These are phyloP conservation scores for Thunnus maccoyii DNA, from an alignment of 2,113 vertebrate species.

Conservation along the genomic window DNA sequence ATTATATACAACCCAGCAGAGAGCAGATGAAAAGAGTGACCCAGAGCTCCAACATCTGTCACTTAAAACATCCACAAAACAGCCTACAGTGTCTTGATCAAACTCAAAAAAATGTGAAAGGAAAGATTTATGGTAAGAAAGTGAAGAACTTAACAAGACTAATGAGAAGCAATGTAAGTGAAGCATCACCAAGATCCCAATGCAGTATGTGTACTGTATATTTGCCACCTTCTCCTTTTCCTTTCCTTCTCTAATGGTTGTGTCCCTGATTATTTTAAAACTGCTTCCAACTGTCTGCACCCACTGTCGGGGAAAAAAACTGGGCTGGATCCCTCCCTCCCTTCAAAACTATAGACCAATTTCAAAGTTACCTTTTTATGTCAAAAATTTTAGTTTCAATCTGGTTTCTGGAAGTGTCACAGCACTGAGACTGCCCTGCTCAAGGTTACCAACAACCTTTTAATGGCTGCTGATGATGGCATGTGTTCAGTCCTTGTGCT, in stretches of 20 bases:
- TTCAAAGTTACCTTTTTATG: too few relatives aligned
- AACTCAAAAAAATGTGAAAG: neutral
- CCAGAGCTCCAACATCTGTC: slow-evolving; percentile 6
- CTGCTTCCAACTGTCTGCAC: too few relatives aligned
- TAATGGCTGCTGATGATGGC: too few relatives aligned
- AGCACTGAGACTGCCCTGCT: neutral
- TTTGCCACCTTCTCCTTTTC: neutral
- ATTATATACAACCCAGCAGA: neutral
- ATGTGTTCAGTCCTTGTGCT: too few relatives aligned
- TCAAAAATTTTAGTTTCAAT: too few relatives aligned
- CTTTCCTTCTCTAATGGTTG: too few relatives aligned
- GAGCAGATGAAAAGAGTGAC: slow-evolving; percentile 13
- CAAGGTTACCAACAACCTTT: too few relatives aligned
- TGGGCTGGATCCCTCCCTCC: too few relatives aligned
- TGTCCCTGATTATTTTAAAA: too few relatives aligned
- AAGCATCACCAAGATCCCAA: neutral
- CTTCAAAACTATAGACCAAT: too few relatives aligned
- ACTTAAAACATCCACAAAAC: neutral
- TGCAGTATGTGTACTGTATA: slow-evolving; percentile 3
- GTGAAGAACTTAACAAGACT: neutral
- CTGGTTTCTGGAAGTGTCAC: too few relatives aligned
- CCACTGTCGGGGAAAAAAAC: too few relatives aligned
- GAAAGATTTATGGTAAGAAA: neutral
- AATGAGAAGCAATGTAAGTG: slow-evolving; percentile 30
- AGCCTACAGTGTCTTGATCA: slow-evolving; percentile 7